A percentile compares a stretch with the other conserved stretches of the same genome.
Evolutionary conservation across 2,888 invertebrate genomes (phyloP).

Genomic region (Lobophora halterata): DNA sequence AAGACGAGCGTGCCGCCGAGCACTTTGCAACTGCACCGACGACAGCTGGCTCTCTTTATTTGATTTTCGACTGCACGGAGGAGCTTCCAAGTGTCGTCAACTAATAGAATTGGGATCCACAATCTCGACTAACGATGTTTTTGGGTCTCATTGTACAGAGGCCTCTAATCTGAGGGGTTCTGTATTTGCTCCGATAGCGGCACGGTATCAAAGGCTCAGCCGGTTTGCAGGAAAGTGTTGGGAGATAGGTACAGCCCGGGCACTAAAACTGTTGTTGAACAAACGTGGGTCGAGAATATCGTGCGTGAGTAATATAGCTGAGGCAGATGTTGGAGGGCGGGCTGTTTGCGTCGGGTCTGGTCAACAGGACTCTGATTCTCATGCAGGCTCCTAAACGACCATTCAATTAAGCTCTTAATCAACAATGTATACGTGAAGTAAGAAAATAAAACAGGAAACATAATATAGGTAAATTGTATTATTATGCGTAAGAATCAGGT

Average conservation of each 20-base stretch:
- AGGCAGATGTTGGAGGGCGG: conserved; percentile 54
- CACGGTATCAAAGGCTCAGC: conserved; percentile 9
- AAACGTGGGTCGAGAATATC: conserved; percentile 52
- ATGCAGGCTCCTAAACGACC: too few relatives aligned
- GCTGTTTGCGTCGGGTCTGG: conserved; percentile 54
- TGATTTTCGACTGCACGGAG: conserved; percentile 63
- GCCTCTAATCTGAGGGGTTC: not conserved
- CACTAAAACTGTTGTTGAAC: conserved; percentile 50
- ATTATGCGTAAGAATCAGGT: too few relatives aligned
- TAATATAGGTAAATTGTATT: too few relatives aligned
- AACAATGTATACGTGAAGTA: too few relatives aligned
- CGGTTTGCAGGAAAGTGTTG: conserved; percentile 35
- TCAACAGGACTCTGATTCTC: too few relatives aligned
- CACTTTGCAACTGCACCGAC: conserved; percentile 59
- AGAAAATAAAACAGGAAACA: too few relatives aligned
- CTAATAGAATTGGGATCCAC: conserved; percentile 35
- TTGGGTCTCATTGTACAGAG: conserved; percentile 22
- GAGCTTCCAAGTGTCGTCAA: conserved; percentile 55
- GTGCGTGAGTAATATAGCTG: conserved; percentile 62
- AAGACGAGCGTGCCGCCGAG: conserved; percentile 54
- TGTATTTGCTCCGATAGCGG: conserved; percentile 4
- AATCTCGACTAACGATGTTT: conserved; percentile 45
- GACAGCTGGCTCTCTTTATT: conserved; percentile 69
- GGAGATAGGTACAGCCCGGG: conserved; percentile 42
- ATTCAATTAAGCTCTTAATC: too few relatives aligned